These are phyloP conservation scores for Spodoptera frugiperda DNA, from an alignment of 1,140 invertebrate species.

Conservation along the genomic window DNA sequence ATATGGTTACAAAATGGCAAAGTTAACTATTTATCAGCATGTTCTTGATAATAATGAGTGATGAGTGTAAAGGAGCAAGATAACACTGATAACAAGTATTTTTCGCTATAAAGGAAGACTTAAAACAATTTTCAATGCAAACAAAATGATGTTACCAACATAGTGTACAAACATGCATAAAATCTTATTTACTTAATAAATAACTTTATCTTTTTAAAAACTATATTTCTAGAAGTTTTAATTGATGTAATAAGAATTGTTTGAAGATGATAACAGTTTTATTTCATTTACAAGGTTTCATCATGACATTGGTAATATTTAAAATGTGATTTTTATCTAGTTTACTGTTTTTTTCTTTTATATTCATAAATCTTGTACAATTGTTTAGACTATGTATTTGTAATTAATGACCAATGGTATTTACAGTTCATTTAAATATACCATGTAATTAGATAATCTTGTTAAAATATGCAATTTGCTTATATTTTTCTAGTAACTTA, in stretches of 20 bases:
- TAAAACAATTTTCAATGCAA: constrained; percentile 8
- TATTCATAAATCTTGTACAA: no score
- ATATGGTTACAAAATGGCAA: constrained; percentile 53
- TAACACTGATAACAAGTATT: constrained; percentile 63
- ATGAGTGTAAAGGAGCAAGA: constrained; percentile 68
- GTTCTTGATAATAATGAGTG: constrained; percentile 72
- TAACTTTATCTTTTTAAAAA: background rate
- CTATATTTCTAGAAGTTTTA: constrained; percentile 22
- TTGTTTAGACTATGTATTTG: no score
- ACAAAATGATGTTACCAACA: background rate
- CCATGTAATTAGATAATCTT: no score
- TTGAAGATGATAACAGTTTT: constrained; percentile 10
- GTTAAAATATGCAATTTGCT: no score
- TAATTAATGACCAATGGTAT: no score
- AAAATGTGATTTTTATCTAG: no score
- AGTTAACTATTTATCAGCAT: constrained; percentile 63
- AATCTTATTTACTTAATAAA: background rate
- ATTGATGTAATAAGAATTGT: background rate
- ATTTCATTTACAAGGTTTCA: background rate
- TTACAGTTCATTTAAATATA: no score
- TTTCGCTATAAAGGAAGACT: constrained; percentile 26
- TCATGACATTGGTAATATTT: background rate
- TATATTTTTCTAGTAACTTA: no score
- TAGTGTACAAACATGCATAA: background rate
- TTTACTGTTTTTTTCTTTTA: no score